Percentiles rank a stretch among this genome's conserved stretches.
phyloP scores from a whole-genome alignment of 2,113 vertebrate species.

The Puffinus mauretanicus region DNA sequence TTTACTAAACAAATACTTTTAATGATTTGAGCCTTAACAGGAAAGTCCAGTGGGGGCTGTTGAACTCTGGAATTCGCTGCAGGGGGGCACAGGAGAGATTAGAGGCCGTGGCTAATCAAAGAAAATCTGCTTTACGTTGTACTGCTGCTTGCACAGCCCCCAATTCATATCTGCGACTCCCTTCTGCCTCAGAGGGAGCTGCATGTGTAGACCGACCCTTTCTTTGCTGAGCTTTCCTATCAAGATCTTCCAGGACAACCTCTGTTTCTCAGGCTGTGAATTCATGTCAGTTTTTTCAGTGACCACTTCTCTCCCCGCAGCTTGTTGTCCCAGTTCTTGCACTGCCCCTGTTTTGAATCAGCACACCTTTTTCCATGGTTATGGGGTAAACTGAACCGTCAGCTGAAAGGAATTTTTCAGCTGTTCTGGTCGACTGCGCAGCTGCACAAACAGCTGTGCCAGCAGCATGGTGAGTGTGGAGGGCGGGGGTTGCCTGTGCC shows the following conservation, averaged over 20 bases:
- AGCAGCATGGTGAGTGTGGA: not conserved
- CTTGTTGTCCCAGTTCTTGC: not conserved
- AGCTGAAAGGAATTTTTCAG: constrained; percentile 1
- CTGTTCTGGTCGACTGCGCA: not conserved
- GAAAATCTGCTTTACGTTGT: constrained; percentile 47
- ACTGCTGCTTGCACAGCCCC: not conserved
- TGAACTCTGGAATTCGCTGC: constrained; percentile 69
- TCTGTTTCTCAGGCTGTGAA: not conserved
- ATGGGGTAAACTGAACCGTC: not conserved
- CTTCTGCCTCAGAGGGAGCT: constrained; percentile 14
- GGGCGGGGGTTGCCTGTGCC: not conserved
- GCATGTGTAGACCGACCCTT: not conserved
- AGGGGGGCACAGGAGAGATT: constrained; percentile 60
- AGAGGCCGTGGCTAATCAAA: constrained; percentile 51
- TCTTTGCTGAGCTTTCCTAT: not conserved
- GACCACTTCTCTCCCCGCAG: not conserved
- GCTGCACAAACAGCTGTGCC: constrained; percentile 3
- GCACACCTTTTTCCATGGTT: not conserved
- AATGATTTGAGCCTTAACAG: constrained; percentile 61
- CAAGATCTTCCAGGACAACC: not conserved
- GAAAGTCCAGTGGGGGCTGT: constrained; percentile 55
- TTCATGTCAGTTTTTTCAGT: not conserved
- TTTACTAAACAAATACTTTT: constrained; percentile 61
- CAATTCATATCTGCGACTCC: not conserved
- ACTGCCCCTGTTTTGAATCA: not conserved